Evolutionary conservation across 2,113 vertebrate genomes (phyloP).

Genomic region (Oncorhynchus gorbuscha): DNA sequence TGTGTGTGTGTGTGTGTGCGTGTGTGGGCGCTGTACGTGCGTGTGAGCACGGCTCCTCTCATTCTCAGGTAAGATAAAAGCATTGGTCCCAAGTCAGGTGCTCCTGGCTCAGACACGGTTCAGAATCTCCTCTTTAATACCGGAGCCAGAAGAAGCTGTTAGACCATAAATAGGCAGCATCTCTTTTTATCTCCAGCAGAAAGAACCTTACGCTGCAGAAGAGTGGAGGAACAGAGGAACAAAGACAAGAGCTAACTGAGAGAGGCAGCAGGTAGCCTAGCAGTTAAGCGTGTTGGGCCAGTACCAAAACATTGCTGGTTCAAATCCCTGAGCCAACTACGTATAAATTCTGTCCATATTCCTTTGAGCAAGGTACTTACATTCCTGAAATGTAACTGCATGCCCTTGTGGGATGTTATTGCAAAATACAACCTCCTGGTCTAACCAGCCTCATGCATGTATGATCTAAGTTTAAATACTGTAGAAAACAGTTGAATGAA

Average conservation of each 20-base stretch:
- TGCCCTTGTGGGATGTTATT: background rate
- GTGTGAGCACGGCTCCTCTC: background rate
- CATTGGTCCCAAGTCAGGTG: background rate
- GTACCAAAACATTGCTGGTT: too few relatives aligned
- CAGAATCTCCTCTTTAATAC: conserved; percentile 48
- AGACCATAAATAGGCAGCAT: conserved; percentile 26
- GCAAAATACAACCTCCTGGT: too few relatives aligned
- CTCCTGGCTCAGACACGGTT: background rate
- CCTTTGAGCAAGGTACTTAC: too few relatives aligned
- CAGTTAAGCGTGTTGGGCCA: too few relatives aligned
- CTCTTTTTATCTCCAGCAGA: conserved; percentile 44
- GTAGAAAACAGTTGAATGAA: background rate
- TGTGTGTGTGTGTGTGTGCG: too few relatives aligned
- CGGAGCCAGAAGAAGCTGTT: conserved; percentile 29
- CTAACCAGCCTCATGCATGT: background rate
- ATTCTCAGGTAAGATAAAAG: conserved; percentile 17
- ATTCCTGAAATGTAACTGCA: background rate
- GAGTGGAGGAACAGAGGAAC: background rate
- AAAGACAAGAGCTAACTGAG: background rate
- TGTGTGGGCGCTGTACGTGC: background rate
- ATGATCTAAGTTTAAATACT: background rate
- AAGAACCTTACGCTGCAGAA: background rate
- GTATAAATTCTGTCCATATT: too few relatives aligned
- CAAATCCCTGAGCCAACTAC: too few relatives aligned
- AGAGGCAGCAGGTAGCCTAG: too few relatives aligned